Percentiles rank a stretch among this genome's conserved stretches.
Conservation (phyloP, 2,888 invertebrate species). For the Diarsia dahlii region DNA sequence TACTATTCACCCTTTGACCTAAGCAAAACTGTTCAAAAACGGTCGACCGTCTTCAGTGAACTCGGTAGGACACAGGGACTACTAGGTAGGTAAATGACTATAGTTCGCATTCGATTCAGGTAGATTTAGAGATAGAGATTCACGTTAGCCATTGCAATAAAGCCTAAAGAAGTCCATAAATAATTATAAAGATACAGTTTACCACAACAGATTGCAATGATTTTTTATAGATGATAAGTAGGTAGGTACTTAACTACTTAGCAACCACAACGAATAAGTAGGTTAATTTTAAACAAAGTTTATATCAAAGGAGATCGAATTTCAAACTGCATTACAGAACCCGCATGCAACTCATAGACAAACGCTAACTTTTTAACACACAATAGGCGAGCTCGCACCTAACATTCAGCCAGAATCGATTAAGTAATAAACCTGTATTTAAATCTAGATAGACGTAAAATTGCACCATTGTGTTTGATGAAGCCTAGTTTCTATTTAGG, state of each 20-base stretch:
- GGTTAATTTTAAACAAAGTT: not conserved
- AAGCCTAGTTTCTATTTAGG: constrained; percentile 76
- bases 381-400: constrained; percentile 63
- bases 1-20: too few relatives aligned
- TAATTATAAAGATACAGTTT: not conserved
- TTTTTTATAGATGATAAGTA: not conserved
- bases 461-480: constrained; percentile 79
- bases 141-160: not conserved
- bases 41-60: too few relatives aligned
- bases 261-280: not conserved
- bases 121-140: not conserved
- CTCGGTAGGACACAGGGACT: not conserved
- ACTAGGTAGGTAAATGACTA: not conserved
- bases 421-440: constrained; percentile 80
- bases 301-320: constrained; percentile 24
- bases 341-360: constrained; percentile 43
- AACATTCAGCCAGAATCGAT: constrained; percentile 68
- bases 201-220: not conserved
- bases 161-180: not conserved
- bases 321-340: constrained; percentile 25
- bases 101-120: not conserved
- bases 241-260: not conserved
- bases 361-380: constrained; percentile 61
- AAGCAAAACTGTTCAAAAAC: too few relatives aligned
- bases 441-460: constrained; percentile 77